Conservation (phyloP, 2,113 vertebrate genomes). For the Archocentrus centrarchus region DNA sequence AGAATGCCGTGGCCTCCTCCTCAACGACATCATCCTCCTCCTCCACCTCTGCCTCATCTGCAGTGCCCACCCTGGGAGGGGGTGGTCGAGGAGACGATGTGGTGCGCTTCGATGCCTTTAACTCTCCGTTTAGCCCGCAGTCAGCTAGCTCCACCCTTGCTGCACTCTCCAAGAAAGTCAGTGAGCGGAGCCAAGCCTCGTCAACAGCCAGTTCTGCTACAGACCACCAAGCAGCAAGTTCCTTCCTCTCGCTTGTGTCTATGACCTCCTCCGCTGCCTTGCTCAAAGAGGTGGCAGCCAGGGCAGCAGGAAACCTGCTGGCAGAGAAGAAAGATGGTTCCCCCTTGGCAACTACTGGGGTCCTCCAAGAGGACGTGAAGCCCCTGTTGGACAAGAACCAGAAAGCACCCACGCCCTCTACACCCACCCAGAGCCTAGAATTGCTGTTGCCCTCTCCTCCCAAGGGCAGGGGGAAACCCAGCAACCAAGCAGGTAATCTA, state of each 20-base stretch:
- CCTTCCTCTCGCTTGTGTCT: slow-evolving; percentile 96
- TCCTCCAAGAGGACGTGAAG: slow-evolving; percentile 88
- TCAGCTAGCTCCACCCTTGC: slow-evolving; percentile 98
- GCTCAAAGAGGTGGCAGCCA: slow-evolving; percentile 97
- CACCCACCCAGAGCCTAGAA: slow-evolving; percentile 90
- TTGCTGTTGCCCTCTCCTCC: slow-evolving; percentile 91
- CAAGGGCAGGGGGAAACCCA: slow-evolving; percentile 91
- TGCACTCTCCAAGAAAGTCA: slow-evolving; percentile 98
- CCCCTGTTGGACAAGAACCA: slow-evolving; percentile 92
- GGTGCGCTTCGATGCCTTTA: slow-evolving; percentile 94
- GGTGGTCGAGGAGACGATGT: slow-evolving; percentile 85
- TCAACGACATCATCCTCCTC: slow-evolving; percentile 79
- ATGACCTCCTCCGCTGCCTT: slow-evolving; percentile 98
- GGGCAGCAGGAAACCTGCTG: slow-evolving; percentile 94
- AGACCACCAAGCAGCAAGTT: slow-evolving; percentile 89
- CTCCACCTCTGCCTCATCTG: slow-evolving; percentile 75
- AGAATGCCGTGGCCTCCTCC: slow-evolving; percentile 83
- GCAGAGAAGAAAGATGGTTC: slow-evolving; percentile 90
- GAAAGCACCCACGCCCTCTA: slow-evolving; percentile 88
- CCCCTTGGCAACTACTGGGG: slow-evolving; percentile 74
- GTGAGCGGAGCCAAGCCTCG: slow-evolving; percentile 91
- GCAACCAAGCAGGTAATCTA: slow-evolving; percentile 87
- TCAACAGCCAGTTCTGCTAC: slow-evolving; percentile 60
- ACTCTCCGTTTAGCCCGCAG: slow-evolving; percentile 96
- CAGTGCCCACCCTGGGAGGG: slow-evolving; percentile 71